Conservation (phyloP, 2,888 invertebrate species). For the Boloria euphrosyne region DNA sequence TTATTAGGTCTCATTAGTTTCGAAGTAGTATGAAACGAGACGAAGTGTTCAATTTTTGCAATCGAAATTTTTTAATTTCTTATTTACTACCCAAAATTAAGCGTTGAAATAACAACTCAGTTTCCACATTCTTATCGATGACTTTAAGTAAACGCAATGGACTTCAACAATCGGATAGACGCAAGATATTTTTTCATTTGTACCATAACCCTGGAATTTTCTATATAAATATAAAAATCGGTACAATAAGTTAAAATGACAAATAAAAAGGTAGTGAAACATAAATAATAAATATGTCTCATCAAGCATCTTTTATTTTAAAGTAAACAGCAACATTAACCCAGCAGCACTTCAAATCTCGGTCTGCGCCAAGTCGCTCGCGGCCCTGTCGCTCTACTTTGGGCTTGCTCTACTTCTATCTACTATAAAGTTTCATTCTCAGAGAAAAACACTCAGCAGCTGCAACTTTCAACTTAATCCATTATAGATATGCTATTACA, state of each 20-base stretch:
- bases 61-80: no score
- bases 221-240: no score
- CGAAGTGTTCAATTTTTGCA: no score
- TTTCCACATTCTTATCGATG: no score
- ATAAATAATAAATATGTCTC: conserved; percentile 14
- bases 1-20: no score
- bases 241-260: neutral
- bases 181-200: no score
- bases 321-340: conserved; percentile 28
- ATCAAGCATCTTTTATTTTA: conserved; percentile 17
- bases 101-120: no score
- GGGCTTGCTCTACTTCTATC: conserved; percentile 20
- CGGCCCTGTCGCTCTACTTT: conserved; percentile 23
- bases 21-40: no score
- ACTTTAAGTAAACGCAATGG: no score
- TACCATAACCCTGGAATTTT: no score
- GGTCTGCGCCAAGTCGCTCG: conserved; percentile 15
- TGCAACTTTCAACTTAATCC: neutral
- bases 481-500: neutral
- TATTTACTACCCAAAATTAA: no score
- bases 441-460: conserved; percentile 4
- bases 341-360: conserved; percentile 26
- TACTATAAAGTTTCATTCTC: conserved; percentile 13
- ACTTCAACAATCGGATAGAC: no score
- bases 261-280: neutral